These are phyloP conservation scores for Andrena trimmerana DNA, from an alignment of 2,888 invertebrate genomes.

Conservation along the genomic window DNA sequence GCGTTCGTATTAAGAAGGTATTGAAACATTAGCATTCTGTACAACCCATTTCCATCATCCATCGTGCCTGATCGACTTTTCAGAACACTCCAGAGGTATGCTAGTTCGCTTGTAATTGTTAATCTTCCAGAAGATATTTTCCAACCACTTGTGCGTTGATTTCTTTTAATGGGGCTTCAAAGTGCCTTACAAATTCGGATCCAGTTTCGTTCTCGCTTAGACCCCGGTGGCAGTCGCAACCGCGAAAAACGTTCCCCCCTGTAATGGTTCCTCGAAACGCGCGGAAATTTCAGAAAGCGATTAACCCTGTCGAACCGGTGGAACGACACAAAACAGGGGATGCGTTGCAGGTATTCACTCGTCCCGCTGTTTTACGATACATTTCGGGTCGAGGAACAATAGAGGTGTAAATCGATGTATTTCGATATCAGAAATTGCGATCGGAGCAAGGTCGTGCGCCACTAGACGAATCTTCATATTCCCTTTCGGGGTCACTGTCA, in stretches of 20 bases:
- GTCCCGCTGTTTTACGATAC: constrained; percentile 51
- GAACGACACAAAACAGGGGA: constrained; percentile 30
- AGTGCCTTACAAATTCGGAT: neutral
- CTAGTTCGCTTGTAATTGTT: no score
- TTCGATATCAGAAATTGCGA: constrained; percentile 54
- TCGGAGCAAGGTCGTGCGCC: constrained; percentile 45
- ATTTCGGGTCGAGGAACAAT: constrained; percentile 50
- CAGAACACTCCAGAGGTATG: no score
- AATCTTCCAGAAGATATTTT: no score
- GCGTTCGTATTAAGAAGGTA: no score
- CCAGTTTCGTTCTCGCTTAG: neutral
- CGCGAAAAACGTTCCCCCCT: neutral
- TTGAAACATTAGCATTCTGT: no score
- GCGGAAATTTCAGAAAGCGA: constrained; percentile 27
- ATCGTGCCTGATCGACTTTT: no score
- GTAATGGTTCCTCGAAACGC: neutral
- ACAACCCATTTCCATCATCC: no score
- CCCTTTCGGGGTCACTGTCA: constrained; percentile 44
- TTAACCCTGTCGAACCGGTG: constrained; percentile 44
- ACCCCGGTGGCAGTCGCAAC: neutral
- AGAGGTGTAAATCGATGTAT: constrained; percentile 52
- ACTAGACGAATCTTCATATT: constrained; percentile 29
- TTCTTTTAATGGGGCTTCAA: neutral
- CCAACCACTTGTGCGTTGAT: neutral
- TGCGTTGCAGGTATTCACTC: constrained; percentile 34